phyloP scores from a whole-genome alignment of 1,140 invertebrate genomes.

The Drosophila kohkoa region DNA sequence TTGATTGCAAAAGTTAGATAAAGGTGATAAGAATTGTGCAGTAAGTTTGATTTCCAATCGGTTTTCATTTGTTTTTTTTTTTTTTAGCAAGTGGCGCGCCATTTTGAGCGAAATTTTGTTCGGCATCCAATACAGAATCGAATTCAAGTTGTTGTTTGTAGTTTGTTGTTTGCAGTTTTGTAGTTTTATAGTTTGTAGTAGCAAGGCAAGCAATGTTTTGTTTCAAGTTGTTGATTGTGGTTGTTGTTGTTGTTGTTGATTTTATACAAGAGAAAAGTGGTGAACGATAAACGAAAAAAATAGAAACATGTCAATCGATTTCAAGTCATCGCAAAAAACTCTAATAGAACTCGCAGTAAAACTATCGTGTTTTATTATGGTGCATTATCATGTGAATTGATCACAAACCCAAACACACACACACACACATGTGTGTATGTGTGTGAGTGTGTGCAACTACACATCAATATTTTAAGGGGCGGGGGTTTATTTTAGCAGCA shows the following conservation, averaged over 20 bases:
- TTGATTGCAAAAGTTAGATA: slow-evolving; percentile 2
- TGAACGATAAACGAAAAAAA: slow-evolving; percentile 60
- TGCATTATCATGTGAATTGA: slow-evolving; percentile 1
- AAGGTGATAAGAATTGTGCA: slow-evolving; percentile 9
- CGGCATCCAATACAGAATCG: slow-evolving; percentile 28
- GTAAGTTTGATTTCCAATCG: slow-evolving; percentile 3
- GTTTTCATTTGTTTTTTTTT: background rate
- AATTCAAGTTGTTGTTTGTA: slow-evolving; percentile 32
- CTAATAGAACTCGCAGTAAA: slow-evolving; percentile 11
- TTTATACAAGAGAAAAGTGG: slow-evolving; percentile 48
- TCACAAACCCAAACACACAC: slow-evolving; percentile 4
- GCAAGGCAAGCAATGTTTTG: slow-evolving; percentile 71
- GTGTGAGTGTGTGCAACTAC: slow-evolving; percentile 12
- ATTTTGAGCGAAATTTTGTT: slow-evolving; percentile 11
- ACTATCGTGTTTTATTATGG: slow-evolving; percentile 10
- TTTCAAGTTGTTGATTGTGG: slow-evolving; percentile 26
- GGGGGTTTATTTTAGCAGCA: slow-evolving; percentile 9
- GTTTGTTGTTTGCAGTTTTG: slow-evolving; percentile 43
- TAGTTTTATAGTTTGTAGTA: slow-evolving; percentile 59
- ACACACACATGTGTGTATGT: slow-evolving; percentile 7
- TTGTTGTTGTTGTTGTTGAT: slow-evolving; percentile 29
- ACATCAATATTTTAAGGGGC: background rate
- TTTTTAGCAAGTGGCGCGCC: slow-evolving; percentile 9
- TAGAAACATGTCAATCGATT: slow-evolving; percentile 64
- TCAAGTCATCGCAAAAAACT: slow-evolving; percentile 7